A percentile compares a stretch with the other conserved stretches of the same genome.
Conservation (phyloP, 2,113 vertebrate genomes). For the Ceuthmochares aereus region DNA sequence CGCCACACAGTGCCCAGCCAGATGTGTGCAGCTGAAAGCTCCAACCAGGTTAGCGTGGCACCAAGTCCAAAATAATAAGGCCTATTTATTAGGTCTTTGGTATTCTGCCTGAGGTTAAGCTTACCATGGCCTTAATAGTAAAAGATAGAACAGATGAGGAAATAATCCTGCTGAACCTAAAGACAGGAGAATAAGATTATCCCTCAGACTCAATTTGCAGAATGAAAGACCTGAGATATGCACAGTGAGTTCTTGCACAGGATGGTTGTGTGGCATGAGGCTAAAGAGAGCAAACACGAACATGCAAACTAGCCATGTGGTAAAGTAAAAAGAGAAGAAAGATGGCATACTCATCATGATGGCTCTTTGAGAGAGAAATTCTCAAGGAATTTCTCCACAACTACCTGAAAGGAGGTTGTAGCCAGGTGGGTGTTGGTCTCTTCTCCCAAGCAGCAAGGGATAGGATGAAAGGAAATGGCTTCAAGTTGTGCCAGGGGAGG, state of each 20-base stretch:
- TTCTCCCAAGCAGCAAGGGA: no score
- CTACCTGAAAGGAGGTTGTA: no score
- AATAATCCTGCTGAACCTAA: background rate
- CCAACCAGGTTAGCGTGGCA: background rate
- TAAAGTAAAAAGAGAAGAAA: background rate
- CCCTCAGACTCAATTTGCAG: background rate
- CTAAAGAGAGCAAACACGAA: background rate
- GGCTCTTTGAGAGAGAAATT: fast-evolving
- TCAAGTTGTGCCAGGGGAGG: no score
- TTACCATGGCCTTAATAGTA: background rate
- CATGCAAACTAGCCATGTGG: fast-evolving
- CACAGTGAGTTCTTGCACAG: background rate
- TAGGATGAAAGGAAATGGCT: no score
- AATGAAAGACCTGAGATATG: background rate
- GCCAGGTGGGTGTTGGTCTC: no score
- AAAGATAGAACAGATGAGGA: background rate
- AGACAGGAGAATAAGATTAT: background rate
- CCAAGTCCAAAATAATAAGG: background rate
- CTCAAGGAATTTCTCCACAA: background rate
- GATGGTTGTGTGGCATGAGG: background rate
- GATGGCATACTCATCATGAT: fast-evolving
- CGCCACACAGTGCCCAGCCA: background rate
- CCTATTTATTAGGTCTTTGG: background rate
- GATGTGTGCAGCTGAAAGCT: background rate
- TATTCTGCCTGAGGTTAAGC: constrained; percentile 9